Evolutionary conservation across 2,888 invertebrate species (phyloP), one percentile per base, ranked within the genome.

Genomic region (Spisula subtruncata): DNA sequence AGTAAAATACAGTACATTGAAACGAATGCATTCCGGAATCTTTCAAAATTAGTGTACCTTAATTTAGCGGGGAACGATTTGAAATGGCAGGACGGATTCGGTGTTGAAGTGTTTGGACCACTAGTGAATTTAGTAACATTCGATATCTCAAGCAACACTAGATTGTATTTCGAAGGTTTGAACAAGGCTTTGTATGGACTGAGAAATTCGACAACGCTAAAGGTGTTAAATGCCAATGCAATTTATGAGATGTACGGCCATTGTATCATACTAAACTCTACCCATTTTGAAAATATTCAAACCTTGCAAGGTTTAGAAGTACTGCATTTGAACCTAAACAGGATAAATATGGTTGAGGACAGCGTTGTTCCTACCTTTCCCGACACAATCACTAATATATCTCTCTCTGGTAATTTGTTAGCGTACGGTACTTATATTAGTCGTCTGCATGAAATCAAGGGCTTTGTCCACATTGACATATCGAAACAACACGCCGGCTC

Each of bases 261-360:
- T n/a, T n/a, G n/a, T 56, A 0, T 18, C 6, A 16, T 71, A 0
- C 54, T n/a, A n/a, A n/a, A n/a, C n/a, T n/a, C n/a, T n/a, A n/a
- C n/a, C n/a, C n/a, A 91, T 18, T 56, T 91, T 6, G 81, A 85
- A 46, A 85, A 87, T 25, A 81, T 92, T 0, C 85, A 41, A 35
- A 89, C 91, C 6, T 60, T 92, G 12, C 81, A 75, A 25, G 81
- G 81, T 46, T 51, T 92, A n/a, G 56, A 81, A 60, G 81, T 1
- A 14, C 46, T 92, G 8, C 66, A 87, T 35, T 75, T 92, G 85
- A 91, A 91, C 81, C 41, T 92, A n/a, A 92, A 92, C 48, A 92
- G 91, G 35, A 80, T 92, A 46, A 91, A 92, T 81, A 83, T 92
- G 14, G 79, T 92, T 56, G 89, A 90, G 18, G 80, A 81, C 48